Evolutionary conservation across 2,888 invertebrate species (phyloP).

Genomic region (Norana najaformis): DNA sequence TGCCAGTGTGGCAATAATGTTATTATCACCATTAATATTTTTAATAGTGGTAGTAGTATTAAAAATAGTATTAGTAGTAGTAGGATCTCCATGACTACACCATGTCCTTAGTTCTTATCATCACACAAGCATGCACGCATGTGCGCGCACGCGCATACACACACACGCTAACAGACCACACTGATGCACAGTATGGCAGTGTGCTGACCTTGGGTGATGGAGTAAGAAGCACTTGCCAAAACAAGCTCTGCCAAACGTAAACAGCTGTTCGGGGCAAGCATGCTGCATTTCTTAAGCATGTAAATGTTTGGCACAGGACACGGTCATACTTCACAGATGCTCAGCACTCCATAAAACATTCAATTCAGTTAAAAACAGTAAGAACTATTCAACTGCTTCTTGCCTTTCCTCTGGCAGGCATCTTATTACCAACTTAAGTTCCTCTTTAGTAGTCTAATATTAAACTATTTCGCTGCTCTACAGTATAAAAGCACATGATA

Average conservation of each 20-base stretch:
- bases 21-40: neutral
- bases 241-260: conserved; percentile 5
- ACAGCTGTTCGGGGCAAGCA: neutral
- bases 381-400: neutral
- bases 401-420: neutral
- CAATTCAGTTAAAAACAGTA: neutral
- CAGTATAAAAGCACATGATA: neutral
- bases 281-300: neutral
- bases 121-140: neutral
- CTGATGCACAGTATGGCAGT: conserved; percentile 3
- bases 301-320: neutral
- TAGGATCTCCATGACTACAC: too few species aligned
- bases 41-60: too few species aligned
- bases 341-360: neutral
- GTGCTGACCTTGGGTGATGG: neutral
- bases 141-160: neutral
- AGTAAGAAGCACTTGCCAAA: conserved; percentile 7
- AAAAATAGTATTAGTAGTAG: too few species aligned
- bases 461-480: neutral
- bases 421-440: neutral
- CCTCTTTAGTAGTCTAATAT: neutral
- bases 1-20: neutral
- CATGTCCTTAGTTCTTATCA: neutral
- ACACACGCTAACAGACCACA: neutral
- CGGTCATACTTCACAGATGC: neutral